Conservation (phyloP, 1,140 invertebrate genomes). For the Leptopilina clavipes region DNA sequence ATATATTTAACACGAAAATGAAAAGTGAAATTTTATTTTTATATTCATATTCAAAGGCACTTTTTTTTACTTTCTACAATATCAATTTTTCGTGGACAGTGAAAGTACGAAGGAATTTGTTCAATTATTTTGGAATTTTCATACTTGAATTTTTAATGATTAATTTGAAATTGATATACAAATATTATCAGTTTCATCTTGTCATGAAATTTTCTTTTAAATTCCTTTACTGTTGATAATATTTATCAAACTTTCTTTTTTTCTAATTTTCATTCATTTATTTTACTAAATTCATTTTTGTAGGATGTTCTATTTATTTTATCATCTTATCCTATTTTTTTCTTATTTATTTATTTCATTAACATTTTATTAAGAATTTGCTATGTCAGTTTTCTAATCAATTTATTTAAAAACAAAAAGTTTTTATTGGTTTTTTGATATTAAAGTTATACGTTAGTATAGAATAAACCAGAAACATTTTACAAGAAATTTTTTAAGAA, state of each 20-base stretch:
- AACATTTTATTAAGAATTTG: not conserved
- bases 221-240: not conserved
- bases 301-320: not conserved
- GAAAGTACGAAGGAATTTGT: not conserved
- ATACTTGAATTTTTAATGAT: not conserved
- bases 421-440: not conserved
- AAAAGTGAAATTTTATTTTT: not conserved
- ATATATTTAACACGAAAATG: not conserved
- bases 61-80: conserved; percentile 3
- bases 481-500: not conserved
- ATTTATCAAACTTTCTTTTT: conserved; percentile 10
- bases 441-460: not conserved
- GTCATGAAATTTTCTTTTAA: not conserved
- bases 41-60: not conserved
- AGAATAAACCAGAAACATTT: not conserved
- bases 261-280: not conserved
- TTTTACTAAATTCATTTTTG: not conserved
- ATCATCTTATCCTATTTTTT: not conserved
- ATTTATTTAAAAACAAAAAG: not conserved
- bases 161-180: not conserved
- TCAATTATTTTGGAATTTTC: not conserved
- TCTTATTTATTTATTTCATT: not conserved
- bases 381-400: not conserved
- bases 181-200: not conserved
- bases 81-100: not conserved